These are phyloP conservation scores for Hirtodrosophila cameraria DNA, from an alignment of 2,888 invertebrate genomes.

Conservation along the genomic window DNA sequence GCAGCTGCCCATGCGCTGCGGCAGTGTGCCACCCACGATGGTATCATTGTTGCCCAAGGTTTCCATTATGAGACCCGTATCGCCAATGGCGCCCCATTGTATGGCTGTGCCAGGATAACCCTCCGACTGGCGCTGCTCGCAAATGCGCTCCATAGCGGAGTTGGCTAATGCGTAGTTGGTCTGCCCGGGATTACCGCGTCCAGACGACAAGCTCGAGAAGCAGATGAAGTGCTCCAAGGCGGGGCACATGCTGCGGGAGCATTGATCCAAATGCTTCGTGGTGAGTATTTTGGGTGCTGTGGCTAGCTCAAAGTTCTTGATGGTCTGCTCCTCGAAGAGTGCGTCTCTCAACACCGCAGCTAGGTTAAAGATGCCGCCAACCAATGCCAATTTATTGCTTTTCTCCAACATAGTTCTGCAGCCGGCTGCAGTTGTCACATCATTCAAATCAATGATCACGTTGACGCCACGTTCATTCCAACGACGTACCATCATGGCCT, in stretches of 20 bases:
- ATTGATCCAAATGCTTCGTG: constrained; percentile 92
- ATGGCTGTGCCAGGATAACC: constrained; percentile 95
- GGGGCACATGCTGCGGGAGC: constrained; percentile 90
- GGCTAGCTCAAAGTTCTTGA: constrained; percentile 91
- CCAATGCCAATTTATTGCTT: constrained; percentile 87
- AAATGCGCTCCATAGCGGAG: constrained; percentile 98
- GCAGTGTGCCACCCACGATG: constrained; percentile 97
- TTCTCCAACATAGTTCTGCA: constrained; percentile 87
- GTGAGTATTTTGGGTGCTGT: constrained; percentile 93
- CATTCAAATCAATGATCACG: constrained; percentile 87
- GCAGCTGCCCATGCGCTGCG: constrained; percentile 97
- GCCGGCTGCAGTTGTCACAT: constrained; percentile 87
- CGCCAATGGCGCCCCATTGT: constrained; percentile 99
- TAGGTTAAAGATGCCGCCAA: constrained; percentile 96
- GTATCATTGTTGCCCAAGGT: constrained; percentile 95
- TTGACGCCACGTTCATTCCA: constrained; percentile 87
- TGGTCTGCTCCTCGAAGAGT: constrained; percentile 93
- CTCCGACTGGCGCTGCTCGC: constrained; percentile 92
- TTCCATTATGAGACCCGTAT: constrained; percentile 96
- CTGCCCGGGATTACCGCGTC: constrained; percentile 98
- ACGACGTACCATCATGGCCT: constrained; percentile 91
- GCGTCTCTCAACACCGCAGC: constrained; percentile 96
- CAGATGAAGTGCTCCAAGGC: constrained; percentile 96
- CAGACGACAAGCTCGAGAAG: constrained; percentile 98
- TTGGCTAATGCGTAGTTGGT: constrained; percentile 98